These are phyloP conservation scores for Spodoptera picta DNA, from an alignment of 2,888 invertebrate species.

Conservation along the genomic window DNA sequence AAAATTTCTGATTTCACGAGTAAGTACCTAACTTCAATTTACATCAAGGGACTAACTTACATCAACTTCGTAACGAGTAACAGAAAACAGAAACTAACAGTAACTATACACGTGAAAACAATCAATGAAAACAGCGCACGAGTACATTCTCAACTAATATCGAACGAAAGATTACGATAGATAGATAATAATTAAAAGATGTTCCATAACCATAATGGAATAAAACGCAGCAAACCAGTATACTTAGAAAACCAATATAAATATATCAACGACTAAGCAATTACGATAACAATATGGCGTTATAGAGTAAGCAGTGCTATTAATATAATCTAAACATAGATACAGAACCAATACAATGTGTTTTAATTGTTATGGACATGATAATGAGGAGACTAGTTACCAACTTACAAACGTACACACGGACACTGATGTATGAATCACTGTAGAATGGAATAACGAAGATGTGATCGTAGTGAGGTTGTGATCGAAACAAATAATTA, in stretches of 20 bases:
- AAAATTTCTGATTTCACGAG: too few relatives aligned
- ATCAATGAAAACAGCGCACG: too few relatives aligned
- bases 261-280: slow-evolving; percentile 11
- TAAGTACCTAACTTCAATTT: too few relatives aligned
- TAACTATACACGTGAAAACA: too few relatives aligned
- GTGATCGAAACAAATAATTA: too few relatives aligned
- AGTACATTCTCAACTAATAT: too few relatives aligned
- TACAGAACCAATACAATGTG: slow-evolving; percentile 16
- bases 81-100: too few relatives aligned
- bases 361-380: slow-evolving; percentile 13
- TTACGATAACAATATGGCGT: slow-evolving; percentile 16
- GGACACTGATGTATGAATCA: too few relatives aligned
- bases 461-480: too few relatives aligned
- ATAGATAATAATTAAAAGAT: slow-evolving; percentile 5
- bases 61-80: too few relatives aligned
- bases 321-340: slow-evolving; percentile 23
- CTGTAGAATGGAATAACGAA: too few relatives aligned
- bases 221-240: slow-evolving; percentile 20
- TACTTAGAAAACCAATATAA: slow-evolving; percentile 6
- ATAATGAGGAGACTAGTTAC: slow-evolving; percentile 5
- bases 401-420: slow-evolving; percentile 14
- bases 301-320: slow-evolving; percentile 17
- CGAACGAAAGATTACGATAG: not conserved
- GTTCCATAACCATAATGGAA: slow-evolving; percentile 15
- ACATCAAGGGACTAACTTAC: too few relatives aligned